Evolutionary conservation across 1,140 invertebrate species (phyloP), one percentile per base, ranked within the genome.

Genomic region (Drosophila mojavensis): DNA sequence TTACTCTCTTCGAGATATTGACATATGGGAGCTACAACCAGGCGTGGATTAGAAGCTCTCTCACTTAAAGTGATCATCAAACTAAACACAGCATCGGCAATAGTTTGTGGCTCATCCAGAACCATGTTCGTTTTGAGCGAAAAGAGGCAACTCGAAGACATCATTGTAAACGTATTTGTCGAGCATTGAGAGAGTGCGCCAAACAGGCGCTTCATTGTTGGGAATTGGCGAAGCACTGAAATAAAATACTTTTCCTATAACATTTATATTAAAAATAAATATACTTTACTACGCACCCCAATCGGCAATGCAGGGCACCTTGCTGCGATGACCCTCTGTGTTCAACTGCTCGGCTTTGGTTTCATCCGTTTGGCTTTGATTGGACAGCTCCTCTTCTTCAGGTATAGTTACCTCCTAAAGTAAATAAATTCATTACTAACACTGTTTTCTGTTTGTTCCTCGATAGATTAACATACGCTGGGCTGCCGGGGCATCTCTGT

Each of bases 1-100:
- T 94, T 92, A 95, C 95, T 93, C 11, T 94, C 94, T 60, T 95
- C 94, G 10, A 97, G 93, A 92, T 96, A 98, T 54, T 95, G 94
- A 70, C 96, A 94, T 30, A 97, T 93, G 0, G 96, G 96, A 76
- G 95, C 94, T 48, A 97, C 94, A 78, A 97, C 95, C 15, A 96
- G 93, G 28, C 94, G 94, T 9, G 96, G 95, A 85, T 95, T 94
- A 11, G 96, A 95, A 3, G 96, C 95, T 79, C 96, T 95, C 39
- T 94, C 93, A 10, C 95, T 95, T 10, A 98, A 92, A 0, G 95
- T 95, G 1, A 95, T 94, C 13, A 98, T 94, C 55, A 98, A 94
- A 91, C 96, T 95, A 76, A 97, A 97, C 2, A 97, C 95, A 7
- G 96, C 96, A 90, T 98, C 97, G 2, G 96, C 95, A 47, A 98